Conservation (phyloP, 2,113 vertebrate genomes). For the Ceyx margarethae region DNA sequence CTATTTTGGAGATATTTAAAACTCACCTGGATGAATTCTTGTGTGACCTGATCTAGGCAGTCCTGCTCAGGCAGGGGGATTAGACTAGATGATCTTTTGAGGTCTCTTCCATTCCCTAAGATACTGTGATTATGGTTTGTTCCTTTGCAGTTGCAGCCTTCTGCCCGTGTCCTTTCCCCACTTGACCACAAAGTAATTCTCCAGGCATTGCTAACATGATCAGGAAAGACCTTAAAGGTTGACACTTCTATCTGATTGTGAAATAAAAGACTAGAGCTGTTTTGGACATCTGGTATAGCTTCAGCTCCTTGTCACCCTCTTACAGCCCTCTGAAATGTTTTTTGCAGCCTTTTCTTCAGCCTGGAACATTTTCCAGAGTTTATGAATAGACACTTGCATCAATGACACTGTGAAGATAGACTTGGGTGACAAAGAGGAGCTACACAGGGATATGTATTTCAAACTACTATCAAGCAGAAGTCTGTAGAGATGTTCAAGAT, state of each 20-base stretch:
- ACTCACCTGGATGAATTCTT: too few species aligned
- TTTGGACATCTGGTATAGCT: neutral
- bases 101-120: too few species aligned
- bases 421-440: neutral
- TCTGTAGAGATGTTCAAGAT: neutral
- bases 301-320: neutral
- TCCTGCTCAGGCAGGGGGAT: too few species aligned
- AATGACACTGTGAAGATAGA: neutral
- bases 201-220: accelerated
- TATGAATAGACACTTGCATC: neutral
- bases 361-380: neutral
- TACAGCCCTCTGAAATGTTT: neutral
- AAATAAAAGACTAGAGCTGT: neutral
- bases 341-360: neutral
- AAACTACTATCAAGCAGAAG: neutral
- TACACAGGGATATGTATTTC: neutral
- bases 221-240: neutral
- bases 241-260: neutral
- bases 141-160: neutral
- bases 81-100: too few species aligned
- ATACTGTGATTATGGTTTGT: neutral
- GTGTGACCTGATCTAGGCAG: too few species aligned
- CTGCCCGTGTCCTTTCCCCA: neutral
- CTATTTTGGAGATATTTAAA: too few species aligned
- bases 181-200: neutral